Evolutionary conservation across 2,888 invertebrate species (phyloP).

Genomic region (Coremacera marginata): DNA sequence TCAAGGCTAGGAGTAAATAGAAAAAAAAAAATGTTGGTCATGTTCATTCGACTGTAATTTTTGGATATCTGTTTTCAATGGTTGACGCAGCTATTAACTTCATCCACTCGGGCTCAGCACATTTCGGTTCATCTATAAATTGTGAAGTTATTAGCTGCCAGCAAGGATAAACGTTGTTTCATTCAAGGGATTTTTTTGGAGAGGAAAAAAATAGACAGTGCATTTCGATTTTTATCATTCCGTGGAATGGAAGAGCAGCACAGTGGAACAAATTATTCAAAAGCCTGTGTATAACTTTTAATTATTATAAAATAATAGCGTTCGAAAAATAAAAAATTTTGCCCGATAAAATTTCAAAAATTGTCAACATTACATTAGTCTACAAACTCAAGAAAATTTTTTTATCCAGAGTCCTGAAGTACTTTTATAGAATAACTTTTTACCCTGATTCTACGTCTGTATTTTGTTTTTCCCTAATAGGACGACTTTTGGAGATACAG

Average conservation of each 20-base stretch:
- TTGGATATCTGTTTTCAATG: slow-evolving; percentile 39
- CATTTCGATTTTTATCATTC: not conserved
- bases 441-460: too few species aligned
- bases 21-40: not conserved
- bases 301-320: too few species aligned
- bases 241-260: not conserved
- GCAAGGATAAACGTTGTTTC: not conserved
- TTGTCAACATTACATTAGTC: too few species aligned
- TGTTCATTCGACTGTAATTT: slow-evolving; percentile 15
- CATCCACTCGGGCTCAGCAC: not conserved
- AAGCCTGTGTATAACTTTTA: not conserved
- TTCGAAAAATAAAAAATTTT: too few species aligned
- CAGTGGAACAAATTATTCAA: not conserved
- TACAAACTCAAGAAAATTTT: too few species aligned
- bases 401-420: too few species aligned
- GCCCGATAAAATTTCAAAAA: too few species aligned
- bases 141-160: not conserved
- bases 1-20: not conserved
- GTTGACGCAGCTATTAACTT: not conserved
- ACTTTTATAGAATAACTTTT: too few species aligned
- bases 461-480: too few species aligned
- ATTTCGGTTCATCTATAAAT: not conserved
- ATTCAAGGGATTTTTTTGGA: not conserved
- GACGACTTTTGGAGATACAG: too few species aligned
- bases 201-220: not conserved